Evolutionary conservation across 64 coral and sea anemone genomes (phyloP).

Genomic region (Montipora cactus): DNA sequence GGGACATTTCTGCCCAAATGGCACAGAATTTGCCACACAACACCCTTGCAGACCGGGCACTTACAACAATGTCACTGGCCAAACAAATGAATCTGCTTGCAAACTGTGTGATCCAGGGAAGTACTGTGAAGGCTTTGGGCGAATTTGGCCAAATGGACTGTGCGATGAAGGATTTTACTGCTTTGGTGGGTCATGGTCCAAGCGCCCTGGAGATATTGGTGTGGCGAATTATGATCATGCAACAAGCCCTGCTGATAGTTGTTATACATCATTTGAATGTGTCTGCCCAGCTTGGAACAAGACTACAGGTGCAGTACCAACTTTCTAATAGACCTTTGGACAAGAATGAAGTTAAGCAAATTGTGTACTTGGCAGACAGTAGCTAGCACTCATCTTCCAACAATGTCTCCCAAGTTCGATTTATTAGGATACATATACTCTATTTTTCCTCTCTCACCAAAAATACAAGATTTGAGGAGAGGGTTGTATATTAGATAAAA

Average conservation of each 20-base stretch:
- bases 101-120: constrained; percentile 84
- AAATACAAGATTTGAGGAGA: too few relatives aligned
- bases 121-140: constrained; percentile 85
- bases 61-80: constrained; percentile 88
- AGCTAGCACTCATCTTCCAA: too few relatives aligned
- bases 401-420: too few relatives aligned
- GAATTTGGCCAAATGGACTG: constrained; percentile 73
- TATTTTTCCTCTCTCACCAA: too few relatives aligned
- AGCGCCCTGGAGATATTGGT: constrained; percentile 93
- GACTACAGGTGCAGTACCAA: constrained; percentile 80
- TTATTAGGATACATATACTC: too few relatives aligned
- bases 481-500: too few relatives aligned
- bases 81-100: constrained; percentile 73
- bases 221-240: constrained; percentile 65
- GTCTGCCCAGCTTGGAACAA: constrained; percentile 96
- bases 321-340: background rate
- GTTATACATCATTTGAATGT: constrained; percentile 89
- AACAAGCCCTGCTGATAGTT: constrained; percentile 82
- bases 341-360: too few relatives aligned
- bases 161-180: constrained; percentile 97
- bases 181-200: constrained; percentile 84
- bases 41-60: constrained; percentile 91
- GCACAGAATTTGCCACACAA: constrained; percentile 83
- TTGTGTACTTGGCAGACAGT: too few relatives aligned
- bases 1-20: constrained; percentile 87